These are phyloP conservation scores for Erythrolamprus reginae DNA, from an alignment of 2,113 vertebrate species.

Conservation along the genomic window DNA sequence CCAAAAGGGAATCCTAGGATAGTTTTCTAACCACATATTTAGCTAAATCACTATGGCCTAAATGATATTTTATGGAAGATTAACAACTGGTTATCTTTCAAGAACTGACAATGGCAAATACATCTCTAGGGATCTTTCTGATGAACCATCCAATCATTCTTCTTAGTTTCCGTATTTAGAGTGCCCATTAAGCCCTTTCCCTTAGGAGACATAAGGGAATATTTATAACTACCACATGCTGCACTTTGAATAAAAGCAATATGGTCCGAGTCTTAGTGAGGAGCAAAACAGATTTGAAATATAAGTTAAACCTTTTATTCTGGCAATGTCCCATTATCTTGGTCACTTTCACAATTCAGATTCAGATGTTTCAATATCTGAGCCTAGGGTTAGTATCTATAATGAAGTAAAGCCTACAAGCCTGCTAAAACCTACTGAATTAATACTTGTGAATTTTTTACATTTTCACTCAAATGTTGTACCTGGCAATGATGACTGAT, in stretches of 20 bases:
- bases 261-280: neutral
- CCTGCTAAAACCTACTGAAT: neutral
- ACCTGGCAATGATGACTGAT: too few species aligned
- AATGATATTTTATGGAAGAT: slow-evolving; percentile 27
- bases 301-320: neutral
- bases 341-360: neutral
- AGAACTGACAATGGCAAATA: neutral
- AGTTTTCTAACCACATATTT: slow-evolving; percentile 18
- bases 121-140: neutral
- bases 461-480: neutral
- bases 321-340: neutral
- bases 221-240: slow-evolving; percentile 11
- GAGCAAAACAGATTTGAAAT: neutral
- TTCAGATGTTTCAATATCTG: neutral
- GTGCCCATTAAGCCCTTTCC: neutral
- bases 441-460: neutral
- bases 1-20: slow-evolving; percentile 2
- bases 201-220: neutral
- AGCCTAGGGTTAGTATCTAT: neutral
- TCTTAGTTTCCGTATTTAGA: neutral
- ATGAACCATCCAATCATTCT: slow-evolving; percentile 5
- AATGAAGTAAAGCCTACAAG: neutral
- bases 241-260: neutral
- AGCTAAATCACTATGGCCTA: slow-evolving; percentile 14
- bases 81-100: slow-evolving; percentile 13